Evolutionary conservation across 2,797 vertebrate genomes (phyloP).

Genomic region (Hybognathus amarus): DNA sequence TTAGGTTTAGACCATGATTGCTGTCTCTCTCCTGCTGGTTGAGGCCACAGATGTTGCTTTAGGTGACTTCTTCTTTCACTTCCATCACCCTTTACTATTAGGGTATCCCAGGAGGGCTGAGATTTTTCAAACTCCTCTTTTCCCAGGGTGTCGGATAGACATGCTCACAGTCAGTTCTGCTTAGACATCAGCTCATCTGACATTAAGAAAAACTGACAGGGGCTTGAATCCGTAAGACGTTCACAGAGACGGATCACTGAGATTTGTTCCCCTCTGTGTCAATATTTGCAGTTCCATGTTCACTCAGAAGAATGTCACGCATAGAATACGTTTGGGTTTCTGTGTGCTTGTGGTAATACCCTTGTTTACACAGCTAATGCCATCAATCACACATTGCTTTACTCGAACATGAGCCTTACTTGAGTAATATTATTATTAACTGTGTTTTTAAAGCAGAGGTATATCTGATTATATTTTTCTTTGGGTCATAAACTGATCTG

Average conservation of each 20-base stretch:
- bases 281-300: constrained; percentile 54
- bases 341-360: constrained; percentile 6
- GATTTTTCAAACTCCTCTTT: constrained; percentile 48
- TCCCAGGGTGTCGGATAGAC: constrained; percentile 59
- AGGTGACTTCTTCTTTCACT: constrained; percentile 21
- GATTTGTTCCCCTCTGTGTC: constrained; percentile 41
- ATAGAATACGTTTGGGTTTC: constrained; percentile 18
- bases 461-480: constrained; percentile 8
- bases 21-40: constrained; percentile 15
- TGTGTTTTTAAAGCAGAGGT: not conserved
- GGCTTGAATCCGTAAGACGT: constrained; percentile 28
- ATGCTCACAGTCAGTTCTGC: constrained; percentile 43
- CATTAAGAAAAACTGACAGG: constrained; percentile 36
- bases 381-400: constrained; percentile 24
- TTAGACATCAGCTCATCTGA: constrained; percentile 54
- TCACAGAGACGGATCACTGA: constrained; percentile 36
- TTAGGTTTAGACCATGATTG: not conserved
- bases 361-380: constrained; percentile 27
- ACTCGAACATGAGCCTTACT: constrained; percentile 4
- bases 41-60: constrained; percentile 36
- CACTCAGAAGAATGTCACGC: constrained; percentile 12
- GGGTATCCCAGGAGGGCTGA: constrained; percentile 35
- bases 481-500: not conserved
- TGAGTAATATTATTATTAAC: constrained; percentile 22
- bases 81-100: constrained; percentile 20